These are phyloP conservation scores for Agrochola lychnidis DNA, from an alignment of 2,888 invertebrate species.

Conservation along the genomic window DNA sequence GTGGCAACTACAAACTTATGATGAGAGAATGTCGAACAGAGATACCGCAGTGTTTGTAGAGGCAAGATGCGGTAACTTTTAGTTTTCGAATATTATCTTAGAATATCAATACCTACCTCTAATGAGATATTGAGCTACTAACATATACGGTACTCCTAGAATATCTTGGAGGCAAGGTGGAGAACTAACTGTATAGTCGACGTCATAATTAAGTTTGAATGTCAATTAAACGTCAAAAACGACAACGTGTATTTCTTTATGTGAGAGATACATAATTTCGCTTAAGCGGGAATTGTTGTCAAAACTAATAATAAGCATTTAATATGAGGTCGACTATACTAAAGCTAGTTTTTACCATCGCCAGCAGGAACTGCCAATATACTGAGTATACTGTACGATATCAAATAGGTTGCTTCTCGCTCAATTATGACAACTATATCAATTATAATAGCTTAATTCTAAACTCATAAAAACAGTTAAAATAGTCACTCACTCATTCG, in stretches of 20 bases:
- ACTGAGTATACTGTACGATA: neutral
- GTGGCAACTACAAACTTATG: conserved; percentile 19
- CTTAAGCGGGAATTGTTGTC: too few relatives aligned
- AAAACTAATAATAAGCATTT: too few relatives aligned
- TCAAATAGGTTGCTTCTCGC: neutral
- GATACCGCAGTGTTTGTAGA: neutral
- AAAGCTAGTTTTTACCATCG: too few relatives aligned
- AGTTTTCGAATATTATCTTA: conserved; percentile 34
- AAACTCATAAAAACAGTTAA: conserved; percentile 24
- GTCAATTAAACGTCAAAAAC: too few relatives aligned
- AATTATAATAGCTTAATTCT: conserved; percentile 27
- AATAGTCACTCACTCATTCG: conserved; percentile 11
- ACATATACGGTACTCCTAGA: too few relatives aligned
- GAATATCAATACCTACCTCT: conserved; percentile 8
- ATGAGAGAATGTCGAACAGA: conserved; percentile 5
- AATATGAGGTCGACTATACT: too few relatives aligned
- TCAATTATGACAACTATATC: neutral
- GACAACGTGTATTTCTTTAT: too few relatives aligned
- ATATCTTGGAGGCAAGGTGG: neutral
- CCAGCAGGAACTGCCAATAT: too few relatives aligned
- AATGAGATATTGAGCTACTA: conserved; percentile 2
- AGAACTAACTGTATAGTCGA: too few relatives aligned
- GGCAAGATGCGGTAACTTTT: neutral
- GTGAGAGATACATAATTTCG: too few relatives aligned
- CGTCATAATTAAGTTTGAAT: too few relatives aligned